Evolutionary conservation across 2,797 vertebrate species (phyloP), one percentile per base, ranked within the genome.

Genomic region (Agapornis canus): DNA sequence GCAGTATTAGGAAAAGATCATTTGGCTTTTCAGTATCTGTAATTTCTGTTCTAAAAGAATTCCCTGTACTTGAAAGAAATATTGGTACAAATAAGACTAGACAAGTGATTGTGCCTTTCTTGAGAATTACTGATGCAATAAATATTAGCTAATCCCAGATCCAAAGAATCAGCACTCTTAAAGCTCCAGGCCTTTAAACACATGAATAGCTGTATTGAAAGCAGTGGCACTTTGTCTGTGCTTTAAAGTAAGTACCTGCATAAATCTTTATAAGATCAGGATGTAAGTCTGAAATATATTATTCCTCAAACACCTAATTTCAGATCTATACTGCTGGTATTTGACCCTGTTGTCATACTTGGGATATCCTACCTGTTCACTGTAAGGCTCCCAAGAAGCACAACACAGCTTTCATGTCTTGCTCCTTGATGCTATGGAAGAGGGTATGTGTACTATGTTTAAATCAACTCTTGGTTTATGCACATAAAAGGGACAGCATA

Each of bases 31-130:
- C 65, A 52, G n/a, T 65, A n/a, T 52, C 76, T 63, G 43, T 70
- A 79, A 94, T 94, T 92, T 89, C 86, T 92, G 37, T 81, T 77
- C 56, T 83, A 73, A 94, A 95, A 82, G 56, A 85, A 80, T 79
- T 60, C 43, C 37, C 23, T 96, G n/a, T 26, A 93, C 48, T 72
- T 90, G 40, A 60, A 90, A 47, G 40, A 94, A 90, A 82, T 11
- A 19, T 75, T 86, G 54, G 22, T 72, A 80, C 90, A 96, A 96
- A 92, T 92, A 95, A 89, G 57, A 92, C 66, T 60, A 94, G 83
- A 87, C 37, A 92, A 91, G 51, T 80, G 64, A 91, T 79, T 80
- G 57, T 89, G 40, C 80, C 82, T 94, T 94, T 90, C 88, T 94
- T 82, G 43, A 82, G 86, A 86, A 79, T 96, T 84, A 94, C 60